phyloP scores from a whole-genome alignment of 1,140 invertebrate genomes.

The Bombus terrestris region DNA sequence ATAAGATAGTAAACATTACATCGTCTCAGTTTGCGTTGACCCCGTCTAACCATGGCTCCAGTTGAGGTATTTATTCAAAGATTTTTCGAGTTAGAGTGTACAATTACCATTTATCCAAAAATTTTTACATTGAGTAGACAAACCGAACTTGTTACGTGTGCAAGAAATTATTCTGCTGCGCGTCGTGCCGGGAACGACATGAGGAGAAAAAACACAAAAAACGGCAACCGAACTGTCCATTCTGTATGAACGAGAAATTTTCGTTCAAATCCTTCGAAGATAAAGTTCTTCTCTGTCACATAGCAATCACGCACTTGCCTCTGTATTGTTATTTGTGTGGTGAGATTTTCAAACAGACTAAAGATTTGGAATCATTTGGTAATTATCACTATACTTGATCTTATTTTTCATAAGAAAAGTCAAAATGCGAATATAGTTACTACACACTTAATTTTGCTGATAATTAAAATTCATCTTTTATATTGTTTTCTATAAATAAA shows the following conservation, averaged over 20 bases:
- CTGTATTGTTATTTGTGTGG: slow-evolving; percentile 65
- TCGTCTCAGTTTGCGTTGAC: slow-evolving; percentile 39
- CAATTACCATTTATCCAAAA: neutral
- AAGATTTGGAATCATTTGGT: slow-evolving; percentile 61
- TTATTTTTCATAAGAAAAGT: neutral
- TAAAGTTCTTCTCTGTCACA: slow-evolving; percentile 57
- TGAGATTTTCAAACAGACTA: slow-evolving; percentile 46
- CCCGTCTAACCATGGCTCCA: slow-evolving; percentile 8
- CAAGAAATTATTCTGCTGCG: slow-evolving; percentile 70
- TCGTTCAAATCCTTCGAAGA: slow-evolving; percentile 44
- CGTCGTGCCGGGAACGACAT: slow-evolving; percentile 63
- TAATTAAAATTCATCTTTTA: neutral
- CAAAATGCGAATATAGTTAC: neutral
- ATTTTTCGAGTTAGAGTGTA: neutral
- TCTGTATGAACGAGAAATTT: slow-evolving; percentile 58
- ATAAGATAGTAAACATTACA: slow-evolving; percentile 48
- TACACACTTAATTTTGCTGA: neutral
- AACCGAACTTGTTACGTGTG: slow-evolving; percentile 61
- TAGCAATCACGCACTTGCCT: slow-evolving; percentile 66
- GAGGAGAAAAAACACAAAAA: slow-evolving; percentile 59
- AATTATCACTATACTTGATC: slow-evolving; percentile 17
- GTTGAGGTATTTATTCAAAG: slow-evolving; percentile 39
- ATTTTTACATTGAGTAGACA: slow-evolving; percentile 36
- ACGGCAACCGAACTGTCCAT: slow-evolving; percentile 54
- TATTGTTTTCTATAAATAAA: neutral